Conservation (phyloP, 2,888 invertebrate species). For the Epirrhoe alternata region DNA sequence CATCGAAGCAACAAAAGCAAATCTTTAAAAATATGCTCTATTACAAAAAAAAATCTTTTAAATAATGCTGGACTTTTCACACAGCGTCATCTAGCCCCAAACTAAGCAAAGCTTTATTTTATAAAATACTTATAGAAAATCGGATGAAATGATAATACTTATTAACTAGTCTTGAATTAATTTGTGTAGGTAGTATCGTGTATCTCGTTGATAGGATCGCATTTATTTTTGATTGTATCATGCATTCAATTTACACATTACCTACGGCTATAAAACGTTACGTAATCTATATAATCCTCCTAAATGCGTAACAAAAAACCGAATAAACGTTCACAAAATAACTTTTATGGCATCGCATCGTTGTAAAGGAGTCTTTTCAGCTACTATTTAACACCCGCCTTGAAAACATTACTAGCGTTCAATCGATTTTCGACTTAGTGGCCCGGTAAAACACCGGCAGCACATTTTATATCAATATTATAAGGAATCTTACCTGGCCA, state of each 20-base stretch:
- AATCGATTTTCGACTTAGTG: slow-evolving; percentile 79
- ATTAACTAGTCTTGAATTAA: no score
- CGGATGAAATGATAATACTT: no score
- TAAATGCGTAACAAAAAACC: slow-evolving; percentile 49
- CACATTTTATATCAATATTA: slow-evolving; percentile 38
- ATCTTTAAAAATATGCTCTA: no score
- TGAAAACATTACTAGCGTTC: slow-evolving; percentile 73
- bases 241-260: not conserved
- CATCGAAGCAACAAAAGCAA: no score
- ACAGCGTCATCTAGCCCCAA: no score
- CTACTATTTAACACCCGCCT: slow-evolving; percentile 72
- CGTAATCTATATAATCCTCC: slow-evolving; percentile 58
- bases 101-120: no score
- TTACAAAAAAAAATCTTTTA: no score
- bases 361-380: slow-evolving; percentile 68
- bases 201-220: no score
- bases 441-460: slow-evolving; percentile 41
- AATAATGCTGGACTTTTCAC: no score
- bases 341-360: slow-evolving; percentile 70
- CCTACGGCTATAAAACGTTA: slow-evolving; percentile 50
- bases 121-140: no score
- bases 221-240: not conserved
- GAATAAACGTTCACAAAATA: slow-evolving; percentile 57
- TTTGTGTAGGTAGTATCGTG: no score
- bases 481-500: slow-evolving; percentile 79